These are phyloP conservation scores for Charaxes varanes DNA, from an alignment of 1,140 invertebrate species.

Conservation along the genomic window DNA sequence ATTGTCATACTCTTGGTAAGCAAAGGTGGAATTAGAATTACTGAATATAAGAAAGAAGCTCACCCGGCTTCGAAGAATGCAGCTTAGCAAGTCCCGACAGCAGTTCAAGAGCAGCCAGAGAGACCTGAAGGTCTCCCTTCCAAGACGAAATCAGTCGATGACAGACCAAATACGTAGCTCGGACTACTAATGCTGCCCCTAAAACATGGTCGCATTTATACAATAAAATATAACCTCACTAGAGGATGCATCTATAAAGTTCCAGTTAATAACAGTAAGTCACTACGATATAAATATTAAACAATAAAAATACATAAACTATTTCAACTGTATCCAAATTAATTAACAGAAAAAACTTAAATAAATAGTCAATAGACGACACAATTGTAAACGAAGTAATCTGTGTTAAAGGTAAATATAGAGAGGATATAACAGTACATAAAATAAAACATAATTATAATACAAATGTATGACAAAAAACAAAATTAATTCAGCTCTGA, in stretches of 20 bases:
- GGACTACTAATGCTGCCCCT: conserved; percentile 90
- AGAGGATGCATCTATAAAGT: too few relatives aligned
- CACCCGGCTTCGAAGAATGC: conserved; percentile 89
- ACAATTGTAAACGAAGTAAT: too few relatives aligned
- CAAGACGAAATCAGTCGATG: conserved; percentile 95
- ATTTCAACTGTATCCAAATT: not conserved
- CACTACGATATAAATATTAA: not conserved
- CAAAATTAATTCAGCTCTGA: conserved; percentile 14
- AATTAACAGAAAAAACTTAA: too few relatives aligned
- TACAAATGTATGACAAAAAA: conserved; percentile 10
- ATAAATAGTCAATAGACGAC: too few relatives aligned
- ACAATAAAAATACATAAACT: not conserved
- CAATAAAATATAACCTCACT: not conserved
- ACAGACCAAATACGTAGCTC: conserved; percentile 94
- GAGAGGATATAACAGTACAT: too few relatives aligned
- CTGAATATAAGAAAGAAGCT: too few relatives aligned
- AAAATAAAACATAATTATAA: not conserved
- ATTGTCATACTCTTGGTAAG: too few relatives aligned
- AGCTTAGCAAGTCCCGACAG: conserved; percentile 91
- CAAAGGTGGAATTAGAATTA: too few relatives aligned
- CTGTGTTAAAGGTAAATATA: too few relatives aligned
- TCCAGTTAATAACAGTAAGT: too few relatives aligned
- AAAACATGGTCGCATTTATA: conserved; percentile 3
- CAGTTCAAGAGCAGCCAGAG: conserved; percentile 93
- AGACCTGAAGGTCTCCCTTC: conserved; percentile 96